phyloP scores from a whole-genome alignment of 2,113 vertebrate genomes.

The Xyrauchen texanus region DNA sequence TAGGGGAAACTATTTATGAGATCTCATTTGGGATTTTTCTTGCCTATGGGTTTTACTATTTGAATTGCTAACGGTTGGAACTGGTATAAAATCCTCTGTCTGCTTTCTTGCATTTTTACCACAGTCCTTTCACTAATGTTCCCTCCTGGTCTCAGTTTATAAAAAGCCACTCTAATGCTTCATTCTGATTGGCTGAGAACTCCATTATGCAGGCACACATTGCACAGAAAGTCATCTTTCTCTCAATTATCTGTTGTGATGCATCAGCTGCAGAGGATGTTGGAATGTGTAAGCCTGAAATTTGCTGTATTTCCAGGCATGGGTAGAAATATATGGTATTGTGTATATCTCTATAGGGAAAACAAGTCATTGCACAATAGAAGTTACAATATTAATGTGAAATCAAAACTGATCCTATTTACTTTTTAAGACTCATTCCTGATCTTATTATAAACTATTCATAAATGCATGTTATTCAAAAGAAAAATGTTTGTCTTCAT shows the following conservation, averaged over 20 bases:
- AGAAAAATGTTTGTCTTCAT: too few species aligned
- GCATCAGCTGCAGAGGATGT: conserved; percentile 33
- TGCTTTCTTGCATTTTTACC: neutral
- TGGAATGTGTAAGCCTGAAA: conserved; percentile 10
- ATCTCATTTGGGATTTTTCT: too few species aligned
- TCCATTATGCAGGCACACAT: neutral
- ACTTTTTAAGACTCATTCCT: too few species aligned
- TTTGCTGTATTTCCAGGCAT: neutral
- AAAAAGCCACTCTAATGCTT: neutral
- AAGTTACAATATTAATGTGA: too few species aligned
- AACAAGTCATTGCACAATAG: too few species aligned
- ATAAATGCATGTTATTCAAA: too few species aligned
- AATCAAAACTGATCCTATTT: too few species aligned
- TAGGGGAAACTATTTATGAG: too few species aligned
- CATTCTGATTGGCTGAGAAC: neutral
- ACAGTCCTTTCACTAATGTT: conserved; percentile 18
- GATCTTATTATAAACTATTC: too few species aligned
- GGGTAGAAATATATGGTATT: neutral
- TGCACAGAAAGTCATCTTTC: neutral
- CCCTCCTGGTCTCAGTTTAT: neutral
- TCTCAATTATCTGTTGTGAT: conserved; percentile 31
- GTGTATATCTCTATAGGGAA: neutral
- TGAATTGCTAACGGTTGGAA: too few species aligned
- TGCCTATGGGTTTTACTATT: too few species aligned
- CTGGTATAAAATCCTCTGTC: too few species aligned